These are phyloP conservation scores for Dioctria linearis DNA, from an alignment of 2,888 invertebrate genomes.

Conservation along the genomic window DNA sequence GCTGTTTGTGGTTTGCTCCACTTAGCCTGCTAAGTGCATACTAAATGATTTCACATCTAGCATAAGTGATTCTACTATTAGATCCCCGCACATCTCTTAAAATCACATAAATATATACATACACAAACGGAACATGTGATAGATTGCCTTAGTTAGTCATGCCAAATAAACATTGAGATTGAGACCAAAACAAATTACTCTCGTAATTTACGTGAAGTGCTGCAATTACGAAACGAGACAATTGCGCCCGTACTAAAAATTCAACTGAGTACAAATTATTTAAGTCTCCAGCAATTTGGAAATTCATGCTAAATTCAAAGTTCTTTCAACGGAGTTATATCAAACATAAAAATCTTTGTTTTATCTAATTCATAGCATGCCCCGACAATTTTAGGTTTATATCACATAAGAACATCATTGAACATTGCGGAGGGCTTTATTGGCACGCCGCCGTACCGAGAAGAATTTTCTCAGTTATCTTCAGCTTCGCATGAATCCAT, in stretches of 20 bases:
- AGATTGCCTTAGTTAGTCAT: conserved; percentile 16
- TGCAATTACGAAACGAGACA: neutral
- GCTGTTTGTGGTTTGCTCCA: neutral
- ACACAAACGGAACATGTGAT: neutral
- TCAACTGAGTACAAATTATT: no score
- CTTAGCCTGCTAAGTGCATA: neutral
- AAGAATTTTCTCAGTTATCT: neutral
- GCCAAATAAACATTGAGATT: conserved; percentile 16
- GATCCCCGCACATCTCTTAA: no score
- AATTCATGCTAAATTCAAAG: no score
- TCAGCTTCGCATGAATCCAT: neutral
- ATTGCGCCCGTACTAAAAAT: no score
- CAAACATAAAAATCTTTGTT: no score
- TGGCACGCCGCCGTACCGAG: neutral
- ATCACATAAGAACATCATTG: no score
- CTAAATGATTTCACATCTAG: neutral
- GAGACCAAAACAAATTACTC: conserved; percentile 29
- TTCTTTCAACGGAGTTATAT: no score
- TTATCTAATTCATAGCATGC: no score
- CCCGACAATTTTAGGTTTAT: no score
- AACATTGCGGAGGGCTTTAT: neutral
- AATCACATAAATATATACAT: no score
- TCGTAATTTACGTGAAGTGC: neutral
- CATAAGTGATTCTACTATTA: neutral
- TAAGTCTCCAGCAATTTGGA: no score